Conservation (phyloP, 2,888 invertebrate genomes). For the Cristatella mucedo region DNA sequence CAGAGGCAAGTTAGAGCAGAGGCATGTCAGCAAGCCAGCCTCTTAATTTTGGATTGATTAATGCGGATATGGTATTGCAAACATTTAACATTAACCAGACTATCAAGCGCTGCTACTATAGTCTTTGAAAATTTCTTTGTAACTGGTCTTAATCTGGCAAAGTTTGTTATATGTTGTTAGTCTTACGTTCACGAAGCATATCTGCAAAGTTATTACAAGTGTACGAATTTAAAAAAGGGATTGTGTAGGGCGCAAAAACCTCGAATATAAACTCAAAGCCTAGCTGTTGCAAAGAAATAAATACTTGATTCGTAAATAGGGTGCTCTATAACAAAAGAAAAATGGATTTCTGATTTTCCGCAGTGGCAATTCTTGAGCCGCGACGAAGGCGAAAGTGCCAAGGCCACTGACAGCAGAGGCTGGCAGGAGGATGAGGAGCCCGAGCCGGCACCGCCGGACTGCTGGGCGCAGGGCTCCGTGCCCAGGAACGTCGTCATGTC, state of each 20-base stretch:
- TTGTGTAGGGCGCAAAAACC: too few species aligned
- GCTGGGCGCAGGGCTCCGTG: slow-evolving; percentile 38
- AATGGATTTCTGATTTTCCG: slow-evolving; percentile 10
- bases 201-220: too few species aligned
- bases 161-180: slow-evolving; percentile 33
- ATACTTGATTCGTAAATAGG: neutral
- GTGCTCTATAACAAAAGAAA: neutral
- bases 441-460: slow-evolving; percentile 32
- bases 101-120: too few species aligned
- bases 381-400: slow-evolving; percentile 28
- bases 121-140: too few species aligned
- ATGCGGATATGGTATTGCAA: too few species aligned
- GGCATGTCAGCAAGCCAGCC: too few species aligned
- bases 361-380: slow-evolving; percentile 35
- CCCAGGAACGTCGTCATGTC: slow-evolving; percentile 19
- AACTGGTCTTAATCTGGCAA: too few species aligned
- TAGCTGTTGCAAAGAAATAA: too few species aligned
- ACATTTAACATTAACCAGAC: too few species aligned
- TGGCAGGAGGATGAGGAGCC: slow-evolving; percentile 37
- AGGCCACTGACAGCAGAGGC: slow-evolving; percentile 20
- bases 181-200: slow-evolving; percentile 33
- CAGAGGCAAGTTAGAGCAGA: too few species aligned
- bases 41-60: too few species aligned
- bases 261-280: neutral
- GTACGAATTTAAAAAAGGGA: too few species aligned